phyloP scores from a whole-genome alignment of 2,888 invertebrate genomes.

The Polydesmus complanatus region DNA sequence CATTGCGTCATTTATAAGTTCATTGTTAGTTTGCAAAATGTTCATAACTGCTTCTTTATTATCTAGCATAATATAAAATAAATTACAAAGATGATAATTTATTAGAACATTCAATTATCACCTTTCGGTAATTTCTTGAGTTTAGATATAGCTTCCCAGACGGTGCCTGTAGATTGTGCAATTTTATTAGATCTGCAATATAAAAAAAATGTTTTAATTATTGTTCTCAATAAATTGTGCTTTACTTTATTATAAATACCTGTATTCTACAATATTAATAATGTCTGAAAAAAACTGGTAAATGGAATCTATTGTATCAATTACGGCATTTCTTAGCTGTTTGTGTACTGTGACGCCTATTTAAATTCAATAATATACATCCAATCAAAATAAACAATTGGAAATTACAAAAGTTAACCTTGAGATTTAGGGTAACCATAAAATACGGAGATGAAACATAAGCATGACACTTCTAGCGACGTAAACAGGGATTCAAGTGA shows the following conservation, averaged over 20 bases:
- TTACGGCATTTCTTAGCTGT: neutral
- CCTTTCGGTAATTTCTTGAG: neutral
- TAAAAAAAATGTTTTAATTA: neutral
- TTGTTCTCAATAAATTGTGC: too few species aligned
- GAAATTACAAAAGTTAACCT: neutral
- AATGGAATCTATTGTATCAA: neutral
- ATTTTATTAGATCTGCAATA: neutral
- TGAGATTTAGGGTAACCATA: slow-evolving; percentile 4
- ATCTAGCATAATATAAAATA: neutral
- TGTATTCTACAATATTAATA: neutral
- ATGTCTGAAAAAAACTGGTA: neutral
- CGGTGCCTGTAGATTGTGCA: neutral
- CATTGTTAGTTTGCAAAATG: neutral
- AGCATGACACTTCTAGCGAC: slow-evolving; percentile 2
- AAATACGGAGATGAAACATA: slow-evolving; percentile 6
- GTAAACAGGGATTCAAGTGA: neutral
- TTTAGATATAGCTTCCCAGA: neutral
- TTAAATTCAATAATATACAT: neutral
- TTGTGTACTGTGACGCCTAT: neutral
- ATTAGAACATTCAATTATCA: neutral
- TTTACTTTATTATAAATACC: too few species aligned
- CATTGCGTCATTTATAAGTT: slow-evolving; percentile 3
- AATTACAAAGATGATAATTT: too few species aligned
- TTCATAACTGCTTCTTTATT: slow-evolving; percentile 2
- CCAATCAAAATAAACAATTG: neutral